These are phyloP conservation scores for Oncopodura yosiiana DNA, from an alignment of 1,140 invertebrate genomes.

Conservation along the genomic window DNA sequence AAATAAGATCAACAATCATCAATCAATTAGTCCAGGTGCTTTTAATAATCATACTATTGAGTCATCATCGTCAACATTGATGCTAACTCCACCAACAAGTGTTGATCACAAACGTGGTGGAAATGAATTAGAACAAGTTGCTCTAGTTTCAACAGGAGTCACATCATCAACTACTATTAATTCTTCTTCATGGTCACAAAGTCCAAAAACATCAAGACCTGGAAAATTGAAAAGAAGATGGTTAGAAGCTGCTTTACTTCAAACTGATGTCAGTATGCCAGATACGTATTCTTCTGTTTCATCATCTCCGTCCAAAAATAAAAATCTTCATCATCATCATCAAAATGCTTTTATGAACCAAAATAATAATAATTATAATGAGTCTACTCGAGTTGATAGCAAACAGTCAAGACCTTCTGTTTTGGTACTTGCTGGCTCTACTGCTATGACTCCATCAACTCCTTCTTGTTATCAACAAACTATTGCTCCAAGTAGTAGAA, in stretches of 20 bases:
- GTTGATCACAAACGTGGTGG: too few relatives aligned
- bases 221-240: slow-evolving; percentile 31
- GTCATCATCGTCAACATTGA: too few relatives aligned
- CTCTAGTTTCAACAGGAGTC: too few relatives aligned
- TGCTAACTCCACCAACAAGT: too few relatives aligned
- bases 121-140: too few relatives aligned
- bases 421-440: slow-evolving; percentile 28
- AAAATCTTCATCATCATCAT: slow-evolving; percentile 1
- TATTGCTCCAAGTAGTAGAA: neutral
- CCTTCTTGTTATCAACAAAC: neutral
- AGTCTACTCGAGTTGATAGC: too few relatives aligned
- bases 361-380: slow-evolving; percentile 3
- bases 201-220: slow-evolving; percentile 5
- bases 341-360: neutral
- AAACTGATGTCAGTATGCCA: slow-evolving; percentile 11
- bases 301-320: slow-evolving; percentile 1
- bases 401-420: slow-evolving; percentile 28
- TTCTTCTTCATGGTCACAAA: slow-evolving; percentile 1
- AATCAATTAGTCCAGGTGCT: too few relatives aligned
- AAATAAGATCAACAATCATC: too few relatives aligned
- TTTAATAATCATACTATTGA: too few relatives aligned
- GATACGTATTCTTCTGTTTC: neutral
- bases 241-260: slow-evolving; percentile 32
- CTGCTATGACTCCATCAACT: neutral
- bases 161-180: slow-evolving; percentile 13